Percentiles rank a stretch among this genome's conserved stretches.
These are phyloP conservation scores for Meleagris gallopavo DNA, from an alignment of 2,113 vertebrate genomes.

Conservation along the genomic window DNA sequence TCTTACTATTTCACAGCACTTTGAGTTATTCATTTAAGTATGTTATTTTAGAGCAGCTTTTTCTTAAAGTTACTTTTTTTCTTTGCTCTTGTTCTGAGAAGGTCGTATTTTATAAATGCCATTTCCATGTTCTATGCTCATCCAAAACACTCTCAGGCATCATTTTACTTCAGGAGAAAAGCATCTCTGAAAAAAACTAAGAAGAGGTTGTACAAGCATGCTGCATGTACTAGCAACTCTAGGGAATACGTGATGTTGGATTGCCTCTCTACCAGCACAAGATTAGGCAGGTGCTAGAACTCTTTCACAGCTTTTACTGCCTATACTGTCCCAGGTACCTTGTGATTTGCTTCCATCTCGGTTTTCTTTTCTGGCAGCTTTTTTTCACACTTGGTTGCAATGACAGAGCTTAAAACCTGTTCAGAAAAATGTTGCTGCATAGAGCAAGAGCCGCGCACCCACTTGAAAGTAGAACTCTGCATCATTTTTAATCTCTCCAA, in stretches of 20 bases:
- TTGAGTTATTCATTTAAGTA: neutral
- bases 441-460: neutral
- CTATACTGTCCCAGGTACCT: neutral
- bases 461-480: neutral
- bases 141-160: neutral
- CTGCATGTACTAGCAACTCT: neutral
- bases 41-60: neutral
- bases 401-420: neutral
- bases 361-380: neutral
- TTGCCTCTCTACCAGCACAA: fast-evolving
- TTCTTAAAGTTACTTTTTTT: neutral
- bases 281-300: neutral
- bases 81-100: neutral
- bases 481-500: neutral
- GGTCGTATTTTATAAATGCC: neutral
- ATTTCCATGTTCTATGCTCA: neutral
- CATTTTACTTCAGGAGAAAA: neutral
- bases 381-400: neutral
- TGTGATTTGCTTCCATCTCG: neutral
- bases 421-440: neutral
- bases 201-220: neutral
- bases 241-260: neutral
- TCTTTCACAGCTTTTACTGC: neutral
- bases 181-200: neutral
- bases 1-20: neutral